Evolutionary conservation across 2,888 invertebrate genomes (phyloP).

Genomic region (Meiosimyza platycephala): DNA sequence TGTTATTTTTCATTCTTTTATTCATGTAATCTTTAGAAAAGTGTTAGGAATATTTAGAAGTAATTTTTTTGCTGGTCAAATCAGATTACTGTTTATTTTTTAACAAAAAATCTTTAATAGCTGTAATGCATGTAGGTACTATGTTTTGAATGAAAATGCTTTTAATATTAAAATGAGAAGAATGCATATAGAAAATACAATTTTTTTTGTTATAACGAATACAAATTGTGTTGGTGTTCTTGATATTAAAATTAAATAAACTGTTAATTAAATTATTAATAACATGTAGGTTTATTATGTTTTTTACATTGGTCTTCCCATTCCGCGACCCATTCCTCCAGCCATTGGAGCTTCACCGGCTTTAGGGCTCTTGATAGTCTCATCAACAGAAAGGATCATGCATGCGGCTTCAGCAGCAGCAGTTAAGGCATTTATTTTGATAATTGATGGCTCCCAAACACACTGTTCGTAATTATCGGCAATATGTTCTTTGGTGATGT

Average conservation of each 20-base stretch:
- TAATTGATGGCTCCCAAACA: conserved; percentile 98
- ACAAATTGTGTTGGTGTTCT: too few species aligned
- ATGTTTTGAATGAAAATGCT: not conserved
- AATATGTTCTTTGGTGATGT: conserved; percentile 93
- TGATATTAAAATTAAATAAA: conserved; percentile 17
- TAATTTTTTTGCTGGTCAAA: conserved; percentile 10
- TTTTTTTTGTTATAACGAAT: not conserved
- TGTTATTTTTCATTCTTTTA: conserved; percentile 16
- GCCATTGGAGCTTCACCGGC: conserved; percentile 67
- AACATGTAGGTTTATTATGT: conserved; percentile 34
- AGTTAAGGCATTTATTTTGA: conserved; percentile 96
- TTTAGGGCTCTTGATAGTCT: conserved; percentile 95
- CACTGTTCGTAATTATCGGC: conserved; percentile 92
- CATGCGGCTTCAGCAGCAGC: conserved; percentile 97
- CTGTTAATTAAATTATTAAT: conserved; percentile 39
- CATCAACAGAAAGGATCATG: conserved; percentile 94
- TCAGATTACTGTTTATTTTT: too few species aligned
- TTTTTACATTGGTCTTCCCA: conserved; percentile 78
- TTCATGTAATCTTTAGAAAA: conserved; percentile 22
- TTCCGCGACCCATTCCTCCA: conserved; percentile 73
- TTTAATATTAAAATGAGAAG: conserved; percentile 22
- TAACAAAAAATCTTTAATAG: too few species aligned
- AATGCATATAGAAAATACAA: conserved; percentile 13
- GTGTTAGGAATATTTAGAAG: conserved; percentile 33
- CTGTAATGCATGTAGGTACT: too few species aligned